phyloP scores from a whole-genome alignment of 1,140 invertebrate genomes.

The Linepithema humile region DNA sequence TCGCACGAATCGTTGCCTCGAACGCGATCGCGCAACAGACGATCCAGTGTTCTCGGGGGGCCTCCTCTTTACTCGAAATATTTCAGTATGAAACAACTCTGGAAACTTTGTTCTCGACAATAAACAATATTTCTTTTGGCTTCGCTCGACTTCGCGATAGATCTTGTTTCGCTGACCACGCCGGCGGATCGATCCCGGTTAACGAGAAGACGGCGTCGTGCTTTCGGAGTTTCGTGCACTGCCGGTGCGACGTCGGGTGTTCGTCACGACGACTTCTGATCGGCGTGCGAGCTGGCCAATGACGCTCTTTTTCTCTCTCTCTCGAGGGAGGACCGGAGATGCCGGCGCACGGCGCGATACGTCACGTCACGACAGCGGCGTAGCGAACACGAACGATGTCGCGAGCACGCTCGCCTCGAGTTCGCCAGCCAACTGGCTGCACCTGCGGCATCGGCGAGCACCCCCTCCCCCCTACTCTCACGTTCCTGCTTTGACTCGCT shows the following conservation, averaged over 20 bases:
- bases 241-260: background rate
- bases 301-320: constrained; percentile 56
- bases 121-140: background rate
- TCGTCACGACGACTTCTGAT: background rate
- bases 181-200: constrained; percentile 2
- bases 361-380: constrained; percentile 35
- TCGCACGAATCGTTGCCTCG: background rate
- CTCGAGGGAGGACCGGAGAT: constrained; percentile 1
- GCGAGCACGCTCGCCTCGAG: constrained; percentile 79
- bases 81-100: background rate
- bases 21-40: background rate
- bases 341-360: constrained; percentile 56
- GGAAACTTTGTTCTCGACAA: background rate
- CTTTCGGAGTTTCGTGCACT: constrained; percentile 13
- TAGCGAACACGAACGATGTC: constrained; percentile 49
- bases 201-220: background rate
- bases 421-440: constrained; percentile 80
- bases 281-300: constrained; percentile 22
- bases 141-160: background rate
- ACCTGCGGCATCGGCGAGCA: constrained; percentile 70
- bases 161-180: background rate
- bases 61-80: background rate
- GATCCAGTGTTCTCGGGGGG: background rate
- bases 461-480: constrained; percentile 55
- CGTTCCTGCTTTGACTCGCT: background rate